Percentiles rank a stretch among this genome's conserved stretches.
Evolutionary conservation across 2,797 vertebrate genomes (phyloP).

Genomic region (Carcharodon carcharias): DNA sequence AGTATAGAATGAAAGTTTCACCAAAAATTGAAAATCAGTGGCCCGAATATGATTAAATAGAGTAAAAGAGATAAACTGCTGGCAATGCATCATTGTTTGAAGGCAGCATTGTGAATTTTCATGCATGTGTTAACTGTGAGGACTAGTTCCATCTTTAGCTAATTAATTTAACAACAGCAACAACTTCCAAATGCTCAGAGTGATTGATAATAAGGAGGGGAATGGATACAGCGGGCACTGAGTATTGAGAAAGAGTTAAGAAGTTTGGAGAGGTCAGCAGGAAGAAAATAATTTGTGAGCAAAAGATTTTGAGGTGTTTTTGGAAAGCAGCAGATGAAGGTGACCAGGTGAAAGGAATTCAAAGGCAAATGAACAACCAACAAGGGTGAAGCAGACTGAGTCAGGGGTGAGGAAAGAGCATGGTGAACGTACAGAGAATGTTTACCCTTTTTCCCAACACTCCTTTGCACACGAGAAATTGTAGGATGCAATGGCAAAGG

Average conservation of each 20-base stretch:
- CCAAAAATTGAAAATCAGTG: constrained; percentile 6
- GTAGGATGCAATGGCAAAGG: neutral
- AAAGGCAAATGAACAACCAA: neutral
- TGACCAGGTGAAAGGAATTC: neutral
- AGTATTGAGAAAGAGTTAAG: neutral
- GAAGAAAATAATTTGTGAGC: neutral
- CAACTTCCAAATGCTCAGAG: neutral
- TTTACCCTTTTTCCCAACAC: neutral
- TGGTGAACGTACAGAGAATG: neutral
- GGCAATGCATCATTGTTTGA: neutral
- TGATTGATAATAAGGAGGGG: neutral
- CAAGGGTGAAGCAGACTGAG: neutral
- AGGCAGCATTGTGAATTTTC: neutral
- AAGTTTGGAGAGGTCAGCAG: neutral
- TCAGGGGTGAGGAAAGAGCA: neutral
- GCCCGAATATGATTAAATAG: neutral
- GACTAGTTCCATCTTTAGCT: neutral
- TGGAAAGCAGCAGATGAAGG: neutral
- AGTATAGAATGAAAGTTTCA: neutral
- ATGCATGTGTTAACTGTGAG: neutral
- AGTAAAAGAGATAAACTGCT: neutral
- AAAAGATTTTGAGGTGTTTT: neutral
- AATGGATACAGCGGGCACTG: neutral
- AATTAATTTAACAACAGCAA: neutral
- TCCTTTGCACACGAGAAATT: neutral